Evolutionary conservation across 1,140 invertebrate species (phyloP), one percentile per base, ranked within the genome.

Genomic region (Mesaphorura yosii): DNA sequence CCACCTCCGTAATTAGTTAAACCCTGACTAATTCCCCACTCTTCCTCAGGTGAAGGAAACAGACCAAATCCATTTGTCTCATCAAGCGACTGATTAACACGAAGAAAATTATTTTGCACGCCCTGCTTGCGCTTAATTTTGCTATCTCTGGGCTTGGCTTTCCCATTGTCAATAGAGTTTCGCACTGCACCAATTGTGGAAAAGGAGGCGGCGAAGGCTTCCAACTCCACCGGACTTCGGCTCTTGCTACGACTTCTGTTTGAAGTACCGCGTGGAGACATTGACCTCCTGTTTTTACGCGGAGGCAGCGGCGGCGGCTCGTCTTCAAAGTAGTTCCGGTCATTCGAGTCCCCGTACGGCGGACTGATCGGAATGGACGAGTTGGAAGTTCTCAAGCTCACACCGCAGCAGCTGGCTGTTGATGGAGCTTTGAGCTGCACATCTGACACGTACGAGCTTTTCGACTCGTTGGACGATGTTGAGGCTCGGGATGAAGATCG

Each of bases 341-440:
- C 14, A 27, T 7, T 14, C 23, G 44, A 46, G 28, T 14, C 15
- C 23, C 51, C 31, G 37, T 54, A 58, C 28, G 52, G 48, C 4
- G 55, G 52, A 55, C 59, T 61, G 17, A 40, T 55, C n/a, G 51
- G 59, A 22, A 39, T 22, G 22, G 48, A 45, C 25, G 48, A 54
- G 27, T 29, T 46, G 20, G 25, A 28, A 15, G 26, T 44, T 19
- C 38, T 41, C 45, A 56, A 20, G 25, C 40, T 56, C 6, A 60
- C 53, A 39, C 58, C 58, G 31, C 58, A 60, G 48, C 58, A 60
- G 34, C 58, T 60, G 0, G 53, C 34, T 20, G 57, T 41, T 12
- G 26, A 45, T 25, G 22, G 22, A 26, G 27, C 20, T 27, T 46
- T 46, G 34, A 39, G 37, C 29, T 10, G 38, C 49, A 22, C 25